Evolutionary conservation across 2,888 invertebrate genomes (phyloP).

Genomic region (Nemurella pictetii): DNA sequence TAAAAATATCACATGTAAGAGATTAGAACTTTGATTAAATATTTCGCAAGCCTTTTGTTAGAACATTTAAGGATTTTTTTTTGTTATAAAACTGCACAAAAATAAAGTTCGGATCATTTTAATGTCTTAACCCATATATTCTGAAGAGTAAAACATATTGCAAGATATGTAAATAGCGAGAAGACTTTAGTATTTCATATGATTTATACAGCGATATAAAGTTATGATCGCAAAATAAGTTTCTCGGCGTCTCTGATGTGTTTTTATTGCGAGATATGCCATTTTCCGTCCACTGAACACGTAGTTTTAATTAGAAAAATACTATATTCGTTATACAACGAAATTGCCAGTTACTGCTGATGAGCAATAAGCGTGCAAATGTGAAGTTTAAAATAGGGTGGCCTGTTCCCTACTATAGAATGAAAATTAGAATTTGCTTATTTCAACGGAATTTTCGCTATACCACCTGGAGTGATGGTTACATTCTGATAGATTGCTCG

Average conservation of each 20-base stretch:
- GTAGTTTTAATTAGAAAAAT: background rate
- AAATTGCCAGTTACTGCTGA: background rate
- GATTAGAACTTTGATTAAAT: no score
- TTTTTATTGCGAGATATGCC: background rate
- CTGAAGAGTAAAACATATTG: background rate
- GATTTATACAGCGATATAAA: background rate
- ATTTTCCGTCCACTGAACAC: background rate
- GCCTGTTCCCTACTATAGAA: background rate
- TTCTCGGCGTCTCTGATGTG: background rate
- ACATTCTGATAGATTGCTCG: conserved; percentile 21
- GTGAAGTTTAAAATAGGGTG: background rate
- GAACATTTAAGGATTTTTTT: no score
- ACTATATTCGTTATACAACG: background rate
- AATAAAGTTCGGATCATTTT: no score
- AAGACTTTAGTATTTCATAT: background rate
- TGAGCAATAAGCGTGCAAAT: background rate
- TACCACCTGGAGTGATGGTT: conserved; percentile 12
- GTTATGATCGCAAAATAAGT: background rate
- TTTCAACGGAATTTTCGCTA: background rate
- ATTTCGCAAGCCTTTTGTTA: no score
- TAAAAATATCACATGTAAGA: no score
- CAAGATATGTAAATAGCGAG: background rate
- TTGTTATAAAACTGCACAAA: no score
- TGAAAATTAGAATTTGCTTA: conserved; percentile 4
- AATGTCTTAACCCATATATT: background rate